Base-by-base conservation (phyloP, 2,888 invertebrate genomes). In the Theodoxus fluviatilis region DNA sequence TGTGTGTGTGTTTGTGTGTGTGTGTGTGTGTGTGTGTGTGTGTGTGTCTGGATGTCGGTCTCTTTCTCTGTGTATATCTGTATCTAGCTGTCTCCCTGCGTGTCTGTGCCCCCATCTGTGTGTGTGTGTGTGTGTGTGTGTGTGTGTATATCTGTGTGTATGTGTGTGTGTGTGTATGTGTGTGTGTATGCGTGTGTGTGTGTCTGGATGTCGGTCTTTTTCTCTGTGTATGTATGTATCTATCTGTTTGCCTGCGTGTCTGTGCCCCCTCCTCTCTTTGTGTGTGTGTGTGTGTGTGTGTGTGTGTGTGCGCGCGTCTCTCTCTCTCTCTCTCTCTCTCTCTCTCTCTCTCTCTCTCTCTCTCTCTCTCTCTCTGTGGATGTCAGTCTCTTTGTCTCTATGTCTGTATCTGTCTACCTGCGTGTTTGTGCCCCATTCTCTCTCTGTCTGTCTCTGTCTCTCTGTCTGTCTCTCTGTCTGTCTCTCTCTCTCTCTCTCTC, bases 61-160 rank as follows among this genome's bases (percentile, higher is more conserved):
- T n/a, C 47, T n/a, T 47, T 47, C 47, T 22, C 18, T 47, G 18
- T 18, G 18, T 22, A 47, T 22, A 47, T n/a, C 22, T n/a, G 47
- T n/a, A 22, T 47, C 22, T 3, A 22, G 18, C 22, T n/a, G 18
- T 47, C 47, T n/a, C 18, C 18, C 22, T 22, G 22, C 47, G 47
- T 47, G 47, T n/a, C 47, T 47, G 47, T n/a, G 3, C 64, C 18
- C 47, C 47, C 18, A 47, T 47, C 22, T 47, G 18, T 18, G 18
- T 47, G 18, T 3, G 22, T 1, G 22, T 22, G 18, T 47, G n/a
- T 31, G 6, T 1, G 35, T 59, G 35, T 61, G 37, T 61, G n/a
- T 61, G 37, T 61, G n/a, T 6, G 37, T 33, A 61, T 33, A 61
- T 33, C 33, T 61, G n/a, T 25, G 37, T 33, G n/a, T 61, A 35